A percentile compares a stretch with the other conserved stretches of the same genome.
These are phyloP conservation scores for Clivina fossor DNA, from an alignment of 2,888 invertebrate species.

Conservation along the genomic window DNA sequence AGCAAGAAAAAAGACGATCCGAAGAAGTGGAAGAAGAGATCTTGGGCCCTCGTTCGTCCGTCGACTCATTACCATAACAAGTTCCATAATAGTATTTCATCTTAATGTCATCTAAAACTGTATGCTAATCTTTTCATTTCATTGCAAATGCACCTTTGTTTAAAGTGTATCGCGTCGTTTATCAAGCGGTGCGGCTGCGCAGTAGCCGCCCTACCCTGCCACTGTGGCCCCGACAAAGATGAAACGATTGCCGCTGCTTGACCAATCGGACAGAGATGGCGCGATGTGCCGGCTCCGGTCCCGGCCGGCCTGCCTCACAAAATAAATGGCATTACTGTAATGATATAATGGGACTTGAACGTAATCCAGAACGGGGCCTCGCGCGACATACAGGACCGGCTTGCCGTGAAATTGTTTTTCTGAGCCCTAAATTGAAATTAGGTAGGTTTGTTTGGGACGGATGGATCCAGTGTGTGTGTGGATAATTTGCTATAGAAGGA, in stretches of 20 bases:
- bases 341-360: constrained; percentile 44
- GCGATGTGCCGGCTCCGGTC: constrained; percentile 41
- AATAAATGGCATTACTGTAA: constrained; percentile 46
- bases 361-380: constrained; percentile 44
- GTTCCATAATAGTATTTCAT: constrained; percentile 54
- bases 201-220: constrained; percentile 17
- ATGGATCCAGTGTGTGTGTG: too few relatives aligned
- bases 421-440: too few relatives aligned
- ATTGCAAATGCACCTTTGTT: constrained; percentile 53
- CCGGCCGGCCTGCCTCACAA: constrained; percentile 34
- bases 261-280: constrained; percentile 34
- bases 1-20: constrained; percentile 13
- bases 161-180: constrained; percentile 43
- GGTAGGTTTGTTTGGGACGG: too few relatives aligned
- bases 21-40: constrained; percentile 3
- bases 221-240: constrained; percentile 18
- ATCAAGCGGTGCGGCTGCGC: constrained; percentile 40
- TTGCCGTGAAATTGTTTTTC: too few relatives aligned
- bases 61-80: constrained; percentile 53
- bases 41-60: constrained; percentile 20
- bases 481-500: too few relatives aligned
- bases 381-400: constrained; percentile 16
- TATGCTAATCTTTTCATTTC: constrained; percentile 54
- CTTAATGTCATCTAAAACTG: constrained; percentile 54
- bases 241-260: constrained; percentile 1